A percentile compares a stretch with the other conserved stretches of the same genome.
phyloP scores from a whole-genome alignment of 2,113 vertebrate genomes.

The Antennarius striatus region DNA sequence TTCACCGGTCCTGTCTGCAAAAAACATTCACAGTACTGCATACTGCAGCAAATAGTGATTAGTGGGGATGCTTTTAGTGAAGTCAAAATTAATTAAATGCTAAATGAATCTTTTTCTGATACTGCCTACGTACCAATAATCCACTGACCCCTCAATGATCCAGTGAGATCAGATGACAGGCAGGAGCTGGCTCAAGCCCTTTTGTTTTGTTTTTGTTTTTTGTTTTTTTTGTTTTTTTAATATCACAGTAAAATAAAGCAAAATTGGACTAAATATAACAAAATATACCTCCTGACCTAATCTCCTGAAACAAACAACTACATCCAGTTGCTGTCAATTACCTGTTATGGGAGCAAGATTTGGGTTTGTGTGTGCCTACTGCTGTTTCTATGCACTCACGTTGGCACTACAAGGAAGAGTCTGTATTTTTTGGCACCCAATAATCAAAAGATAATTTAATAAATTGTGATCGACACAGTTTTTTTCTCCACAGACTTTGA shows the following conservation, averaged over 20 bases:
- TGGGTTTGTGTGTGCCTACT: background rate
- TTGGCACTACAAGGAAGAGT: slow-evolving; percentile 5
- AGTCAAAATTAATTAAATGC: slow-evolving; percentile 52
- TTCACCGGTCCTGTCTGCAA: slow-evolving; percentile 20
- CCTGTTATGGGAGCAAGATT: slow-evolving; percentile 23
- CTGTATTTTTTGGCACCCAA: slow-evolving; percentile 17
- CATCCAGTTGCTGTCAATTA: slow-evolving; percentile 20
- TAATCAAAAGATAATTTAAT: slow-evolving; percentile 52
- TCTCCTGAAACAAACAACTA: slow-evolving; percentile 9
- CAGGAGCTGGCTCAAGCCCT: slow-evolving; percentile 53
- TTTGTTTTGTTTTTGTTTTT: background rate
- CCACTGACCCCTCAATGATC: slow-evolving; percentile 72
- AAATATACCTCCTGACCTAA: slow-evolving; percentile 39
- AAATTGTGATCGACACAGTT: slow-evolving; percentile 38
- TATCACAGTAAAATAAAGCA: slow-evolving; percentile 55
- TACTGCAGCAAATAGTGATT: slow-evolving; percentile 41
- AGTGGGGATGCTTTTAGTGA: slow-evolving; percentile 36
- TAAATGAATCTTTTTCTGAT: slow-evolving; percentile 45
- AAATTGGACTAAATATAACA: slow-evolving; percentile 35
- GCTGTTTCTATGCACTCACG: background rate
- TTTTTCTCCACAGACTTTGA: slow-evolving; percentile 32
- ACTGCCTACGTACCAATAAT: slow-evolving; percentile 72
- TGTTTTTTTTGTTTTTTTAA: slow-evolving; percentile 43
- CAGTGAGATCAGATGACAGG: slow-evolving; percentile 39
- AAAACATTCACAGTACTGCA: slow-evolving; percentile 37